A percentile compares a stretch with the other conserved stretches of the same genome.
Conservation (phyloP, 2,797 vertebrate genomes). For the Parauchenoglanis punctatus region DNA sequence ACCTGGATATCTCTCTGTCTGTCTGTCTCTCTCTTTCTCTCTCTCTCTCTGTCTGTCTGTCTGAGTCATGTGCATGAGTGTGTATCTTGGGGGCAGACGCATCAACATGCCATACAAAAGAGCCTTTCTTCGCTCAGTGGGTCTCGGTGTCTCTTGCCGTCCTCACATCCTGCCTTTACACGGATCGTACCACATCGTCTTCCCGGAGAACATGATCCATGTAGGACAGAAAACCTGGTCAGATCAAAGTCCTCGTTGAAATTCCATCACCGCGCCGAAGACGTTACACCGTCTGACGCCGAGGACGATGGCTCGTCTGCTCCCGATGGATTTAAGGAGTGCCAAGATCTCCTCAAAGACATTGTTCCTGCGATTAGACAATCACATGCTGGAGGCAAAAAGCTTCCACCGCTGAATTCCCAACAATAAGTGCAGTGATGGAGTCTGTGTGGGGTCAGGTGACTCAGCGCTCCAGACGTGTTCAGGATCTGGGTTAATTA, state of each 20-base stretch:
- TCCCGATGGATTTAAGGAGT: slow-evolving; percentile 28
- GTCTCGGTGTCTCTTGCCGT: slow-evolving; percentile 70
- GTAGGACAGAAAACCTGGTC: slow-evolving; percentile 52
- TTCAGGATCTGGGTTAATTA: neutral
- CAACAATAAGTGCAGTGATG: slow-evolving; percentile 21
- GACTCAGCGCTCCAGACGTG: neutral
- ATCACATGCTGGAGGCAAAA: slow-evolving; percentile 15
- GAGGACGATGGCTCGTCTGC: slow-evolving; percentile 36
- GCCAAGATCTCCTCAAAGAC: slow-evolving; percentile 44
- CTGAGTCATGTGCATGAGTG: slow-evolving; percentile 68
- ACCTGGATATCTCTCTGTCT: neutral
- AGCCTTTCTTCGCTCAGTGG: slow-evolving; percentile 72
- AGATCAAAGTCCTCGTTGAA: slow-evolving; percentile 70
- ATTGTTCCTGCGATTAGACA: slow-evolving; percentile 33
- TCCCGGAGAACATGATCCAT: slow-evolving; percentile 71
- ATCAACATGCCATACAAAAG: slow-evolving; percentile 74
- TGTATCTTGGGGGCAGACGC: slow-evolving; percentile 71
- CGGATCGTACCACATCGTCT: slow-evolving; percentile 65
- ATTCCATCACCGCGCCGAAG: slow-evolving; percentile 71
- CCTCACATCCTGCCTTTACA: slow-evolving; percentile 67
- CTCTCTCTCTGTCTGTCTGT: neutral
- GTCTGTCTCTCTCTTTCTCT: neutral
- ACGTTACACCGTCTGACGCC: slow-evolving; percentile 75
- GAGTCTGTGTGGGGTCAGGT: slow-evolving; percentile 25
- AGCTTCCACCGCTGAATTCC: slow-evolving; percentile 14